Evolutionary conservation across 2,888 invertebrate genomes (phyloP).

Genomic region (Euclidia mi): DNA sequence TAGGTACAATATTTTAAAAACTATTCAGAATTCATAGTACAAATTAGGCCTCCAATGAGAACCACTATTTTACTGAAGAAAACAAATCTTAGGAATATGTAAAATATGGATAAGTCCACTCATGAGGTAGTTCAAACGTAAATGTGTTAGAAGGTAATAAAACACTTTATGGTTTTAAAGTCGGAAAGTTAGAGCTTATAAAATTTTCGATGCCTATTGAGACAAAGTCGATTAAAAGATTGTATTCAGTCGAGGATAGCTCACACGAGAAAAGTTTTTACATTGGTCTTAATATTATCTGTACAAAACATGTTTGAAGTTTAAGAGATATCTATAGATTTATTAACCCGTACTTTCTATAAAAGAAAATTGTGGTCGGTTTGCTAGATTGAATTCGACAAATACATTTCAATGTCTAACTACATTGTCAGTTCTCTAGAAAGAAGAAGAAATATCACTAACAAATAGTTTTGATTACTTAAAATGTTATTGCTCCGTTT

Average conservation of each 20-base stretch:
- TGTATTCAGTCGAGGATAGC: constrained; percentile 50
- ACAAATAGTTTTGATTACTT: constrained; percentile 21
- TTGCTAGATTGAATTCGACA: neutral
- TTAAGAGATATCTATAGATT: constrained; percentile 9
- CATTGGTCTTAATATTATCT: constrained; percentile 34
- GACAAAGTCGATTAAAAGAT: constrained; percentile 11
- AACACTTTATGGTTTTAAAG: neutral
- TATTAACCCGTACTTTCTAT: neutral
- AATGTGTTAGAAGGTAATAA: constrained; percentile 36
- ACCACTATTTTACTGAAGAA: too few relatives aligned
- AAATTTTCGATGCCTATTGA: constrained; percentile 9
- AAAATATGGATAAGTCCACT: constrained; percentile 52
- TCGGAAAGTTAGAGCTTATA: constrained; percentile 3
- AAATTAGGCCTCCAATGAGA: too few relatives aligned
- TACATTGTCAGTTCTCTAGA: too few relatives aligned
- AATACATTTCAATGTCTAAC: too few relatives aligned
- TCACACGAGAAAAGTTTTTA: constrained; percentile 60
- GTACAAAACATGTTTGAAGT: constrained; percentile 43
- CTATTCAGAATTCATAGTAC: too few relatives aligned
- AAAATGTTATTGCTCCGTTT: constrained; percentile 25
- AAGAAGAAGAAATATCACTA: constrained; percentile 12
- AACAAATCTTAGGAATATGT: constrained; percentile 16
- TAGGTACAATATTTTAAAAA: neutral
- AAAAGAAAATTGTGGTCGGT: neutral
- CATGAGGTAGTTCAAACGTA: constrained; percentile 76